These are phyloP conservation scores for Phalloptychus januarius DNA, from an alignment of 2,797 vertebrate species.

Conservation along the genomic window DNA sequence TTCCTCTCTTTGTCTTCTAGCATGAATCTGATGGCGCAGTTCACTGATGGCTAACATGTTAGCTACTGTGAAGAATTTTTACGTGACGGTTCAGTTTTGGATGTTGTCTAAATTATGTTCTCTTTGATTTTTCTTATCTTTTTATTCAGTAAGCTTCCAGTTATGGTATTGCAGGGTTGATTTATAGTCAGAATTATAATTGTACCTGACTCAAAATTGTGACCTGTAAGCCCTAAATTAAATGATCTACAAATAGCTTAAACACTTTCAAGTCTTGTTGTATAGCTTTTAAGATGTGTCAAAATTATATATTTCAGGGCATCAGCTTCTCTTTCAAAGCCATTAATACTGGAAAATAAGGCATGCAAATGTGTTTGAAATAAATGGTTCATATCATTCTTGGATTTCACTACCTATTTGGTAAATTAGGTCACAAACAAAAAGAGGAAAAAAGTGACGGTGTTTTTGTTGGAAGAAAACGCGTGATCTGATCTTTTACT, in stretches of 20 bases:
- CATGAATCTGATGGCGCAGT: slow-evolving; percentile 74
- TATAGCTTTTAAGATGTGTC: background rate
- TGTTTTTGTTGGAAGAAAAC: background rate
- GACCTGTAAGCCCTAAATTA: background rate
- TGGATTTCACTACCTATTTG: background rate
- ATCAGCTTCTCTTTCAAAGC: background rate
- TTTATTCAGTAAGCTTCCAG: background rate
- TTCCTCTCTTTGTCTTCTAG: slow-evolving; percentile 68
- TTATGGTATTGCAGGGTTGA: background rate
- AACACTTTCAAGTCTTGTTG: background rate
- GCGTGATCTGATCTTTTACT: background rate
- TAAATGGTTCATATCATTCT: background rate
- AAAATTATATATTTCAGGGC: background rate
- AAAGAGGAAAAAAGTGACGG: background rate
- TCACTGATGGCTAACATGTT: slow-evolving; percentile 60
- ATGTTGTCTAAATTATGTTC: background rate
- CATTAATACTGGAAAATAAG: background rate
- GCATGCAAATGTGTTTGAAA: background rate
- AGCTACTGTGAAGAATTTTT: slow-evolving; percentile 30
- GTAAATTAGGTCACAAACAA: background rate
- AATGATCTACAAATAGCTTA: background rate
- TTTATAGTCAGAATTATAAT: background rate
- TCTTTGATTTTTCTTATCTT: background rate
- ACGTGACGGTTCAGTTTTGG: background rate
- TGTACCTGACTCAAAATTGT: background rate